Evolutionary conservation across 2,113 vertebrate genomes (phyloP), one percentile per base, ranked within the genome.

Genomic region (Agapornis roseicollis): DNA sequence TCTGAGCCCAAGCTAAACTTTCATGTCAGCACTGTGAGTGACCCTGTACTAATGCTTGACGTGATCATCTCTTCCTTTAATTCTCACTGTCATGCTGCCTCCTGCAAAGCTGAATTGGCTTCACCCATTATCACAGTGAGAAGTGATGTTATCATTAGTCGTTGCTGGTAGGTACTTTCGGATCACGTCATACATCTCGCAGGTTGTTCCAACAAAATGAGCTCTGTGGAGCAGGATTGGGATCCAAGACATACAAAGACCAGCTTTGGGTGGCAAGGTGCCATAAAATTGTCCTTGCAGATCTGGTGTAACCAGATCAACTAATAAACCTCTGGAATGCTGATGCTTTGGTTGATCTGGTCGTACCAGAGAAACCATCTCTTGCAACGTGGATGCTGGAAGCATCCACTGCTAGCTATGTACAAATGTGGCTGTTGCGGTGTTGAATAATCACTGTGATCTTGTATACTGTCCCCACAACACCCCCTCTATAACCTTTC

Each of bases 251-350:
- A 94, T 58, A 72, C 33, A 61, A 77, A 86, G 61, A 95, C 47
- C 65, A 68, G 47, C 47, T 47, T 5, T 44, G 31, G 27, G 80
- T 93, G 93, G 80, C 80, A 88, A 52, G 66, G 25, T 9, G 89
- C 83, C 86, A 72, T 47, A 28, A 46, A 68, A 81, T 56, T 78
- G 77, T 79, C 93, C 86, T 93, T 68, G 83, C 33, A 72, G 69
- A 55, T 93, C 96, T 91, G 73, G 86, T 86, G 83, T 66, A 96
- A 95, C 92, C 41, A 94, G 96, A 88, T 49, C 27, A 71, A 17
- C 55, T 83, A 74, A 92, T 58, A 73, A 63, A 47, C 37, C 77
- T 78, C 50, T 78, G 94, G 92, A 95, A 92, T 93, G 96, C 33
- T 70, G 92, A 74, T 86, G 90, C 86, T 83, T 74, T 78, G 60